Evolutionary conservation across 2,888 invertebrate species (phyloP), one percentile per base, ranked within the genome.

Genomic region (Apantesis nais): DNA sequence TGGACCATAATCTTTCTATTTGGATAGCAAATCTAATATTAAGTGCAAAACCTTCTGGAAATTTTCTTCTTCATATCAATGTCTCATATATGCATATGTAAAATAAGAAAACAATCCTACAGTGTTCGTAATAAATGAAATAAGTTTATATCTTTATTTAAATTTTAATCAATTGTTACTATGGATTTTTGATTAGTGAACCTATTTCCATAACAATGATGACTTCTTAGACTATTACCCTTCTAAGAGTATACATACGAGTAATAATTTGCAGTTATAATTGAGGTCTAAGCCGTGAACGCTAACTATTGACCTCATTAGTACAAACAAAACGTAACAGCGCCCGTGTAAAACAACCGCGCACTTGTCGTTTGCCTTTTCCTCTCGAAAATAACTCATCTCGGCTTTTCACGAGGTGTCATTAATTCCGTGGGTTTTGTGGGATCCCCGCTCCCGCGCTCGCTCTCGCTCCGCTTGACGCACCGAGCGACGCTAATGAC

Each of bases 311-410:
- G 93, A 94, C 94, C 94, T 94, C 94, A 91, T 94, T 94, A 94
- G 93, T 90, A 88, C 86, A 90, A 92, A 94, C 93, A 93, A 93
- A 93, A 93, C 89, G 85, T 74, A 79, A 83, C 81, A 85, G 84
- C 84, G 85, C 85, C 85, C 86, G 86, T 91, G 91, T 92, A 91
- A 91, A 93, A 94, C 93, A 94, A 93, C 88, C 92, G 88, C 87
- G 85, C 90, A 92, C 92, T 93, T 88, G 88, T 88, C 92, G 93
- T 90, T 90, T 88, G 93, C 94, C 93, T 94, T 94, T 94, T 95
- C 91, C 93, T 92, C 94, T 94, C 92, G 89, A 93, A 94, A 93
- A 93, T 93, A 94, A 93, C 94, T 94, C 94, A 94, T 94, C 94
- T 90, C 93, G 90, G 86, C 91, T 90, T 92, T 92, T 92, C 92